Evolutionary conservation across 2,113 vertebrate genomes (phyloP).

Genomic region (Lynx canadensis): DNA sequence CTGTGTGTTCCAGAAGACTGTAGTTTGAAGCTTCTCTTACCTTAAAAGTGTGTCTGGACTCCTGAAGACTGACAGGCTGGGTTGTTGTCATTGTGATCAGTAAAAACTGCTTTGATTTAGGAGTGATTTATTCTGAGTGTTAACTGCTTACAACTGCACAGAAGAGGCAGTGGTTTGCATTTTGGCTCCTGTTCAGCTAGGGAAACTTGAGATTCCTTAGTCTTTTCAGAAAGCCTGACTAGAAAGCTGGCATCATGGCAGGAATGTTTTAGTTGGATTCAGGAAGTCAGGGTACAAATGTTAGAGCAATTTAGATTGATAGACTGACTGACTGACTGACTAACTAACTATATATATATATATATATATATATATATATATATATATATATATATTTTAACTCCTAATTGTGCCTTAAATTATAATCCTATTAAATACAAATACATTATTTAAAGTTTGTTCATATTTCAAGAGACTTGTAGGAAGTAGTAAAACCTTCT

Average conservation of each 20-base stretch:
- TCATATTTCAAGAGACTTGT: not conserved
- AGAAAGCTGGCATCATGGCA: not conserved
- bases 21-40: conserved; percentile 50
- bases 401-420: not conserved
- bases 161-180: not conserved
- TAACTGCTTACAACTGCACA: not conserved
- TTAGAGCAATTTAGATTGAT: conserved; percentile 17
- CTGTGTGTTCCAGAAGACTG: conserved; percentile 52
- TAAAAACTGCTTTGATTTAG: conserved; percentile 43
- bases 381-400: not conserved
- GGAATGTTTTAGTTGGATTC: conserved; percentile 56
- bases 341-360: too few relatives aligned
- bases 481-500: not conserved
- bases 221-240: conserved; percentile 32
- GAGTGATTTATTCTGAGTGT: conserved; percentile 21
- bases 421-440: not conserved
- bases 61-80: not conserved
- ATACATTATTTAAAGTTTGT: not conserved
- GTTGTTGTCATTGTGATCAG: conserved; percentile 35
- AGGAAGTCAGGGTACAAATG: not conserved
- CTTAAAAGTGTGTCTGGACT: conserved; percentile 41
- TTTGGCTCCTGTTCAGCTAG: not conserved
- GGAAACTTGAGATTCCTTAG: conserved; percentile 41
- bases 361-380: too few relatives aligned
- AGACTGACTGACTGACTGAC: not conserved